Base-by-base conservation (phyloP, 1,140 invertebrate species). In the Ptiloglossa arizonensis region DNA sequence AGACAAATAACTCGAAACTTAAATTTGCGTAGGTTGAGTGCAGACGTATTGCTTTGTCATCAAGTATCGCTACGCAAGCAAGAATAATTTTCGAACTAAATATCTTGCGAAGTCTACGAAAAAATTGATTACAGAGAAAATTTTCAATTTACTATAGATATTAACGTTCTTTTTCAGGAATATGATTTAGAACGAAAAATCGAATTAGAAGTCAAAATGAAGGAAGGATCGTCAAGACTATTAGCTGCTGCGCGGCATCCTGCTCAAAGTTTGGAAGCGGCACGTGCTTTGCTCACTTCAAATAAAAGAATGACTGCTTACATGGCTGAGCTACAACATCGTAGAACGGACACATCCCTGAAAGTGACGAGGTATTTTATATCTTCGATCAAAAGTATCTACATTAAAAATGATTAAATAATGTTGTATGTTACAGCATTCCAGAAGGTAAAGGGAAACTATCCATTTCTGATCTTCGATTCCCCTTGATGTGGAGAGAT, bases 401-500 rank as follows among this genome's bases (percentile, higher is more conserved):
- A 1, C 11, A 11, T 13, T 41, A 9, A 41, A 41, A 41, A 41
- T n/a, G n/a, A 29, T 15, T 41, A 50, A 52, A 56, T 0, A 52
- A n/a, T n/a, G n/a, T 48, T n/a, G 9, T 22, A 54, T 74, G 44
- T 86, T 89, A 57, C 50, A 88, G 85, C 41, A 75, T 70, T 56
- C 72, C 79, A 0, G 70, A 81, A 44, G 91, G 90, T 60, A 91
- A 86, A 29, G 93, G 92, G 0, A 88, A 91, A 70, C 89, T 94
- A n/a, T 94, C 93, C 27, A 82, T 94, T 66, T 93, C 94, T 68
- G 95, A 96, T 87, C 90, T 96, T 9, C 91, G 96, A 41, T 94
- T 96, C 85, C 96, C 96, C 0, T 87, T 96, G 41, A 96, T 96
- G 91, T 96, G 95, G 95, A 94, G 95, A 73, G 95, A 96, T 87